phyloP scores from a whole-genome alignment of 2,113 vertebrate species.

The Bambusicola thoracicus region DNA sequence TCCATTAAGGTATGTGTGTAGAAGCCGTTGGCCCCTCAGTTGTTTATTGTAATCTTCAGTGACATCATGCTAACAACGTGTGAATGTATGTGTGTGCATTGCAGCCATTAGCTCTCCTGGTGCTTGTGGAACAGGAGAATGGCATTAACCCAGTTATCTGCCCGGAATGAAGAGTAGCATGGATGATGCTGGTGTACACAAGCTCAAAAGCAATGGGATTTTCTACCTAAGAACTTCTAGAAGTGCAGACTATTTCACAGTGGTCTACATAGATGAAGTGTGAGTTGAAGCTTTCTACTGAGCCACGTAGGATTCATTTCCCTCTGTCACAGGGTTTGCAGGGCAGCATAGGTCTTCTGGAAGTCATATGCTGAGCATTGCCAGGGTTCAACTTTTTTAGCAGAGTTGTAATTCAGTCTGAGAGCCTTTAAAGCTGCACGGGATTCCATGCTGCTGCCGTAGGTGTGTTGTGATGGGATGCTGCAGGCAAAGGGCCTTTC shows the following conservation, averaged over 20 bases:
- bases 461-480: neutral
- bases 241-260: neutral
- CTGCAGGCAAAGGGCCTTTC: neutral
- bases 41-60: neutral
- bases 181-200: neutral
- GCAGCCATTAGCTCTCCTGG: too few relatives aligned
- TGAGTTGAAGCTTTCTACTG: neutral
- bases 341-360: neutral
- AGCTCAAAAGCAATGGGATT: neutral
- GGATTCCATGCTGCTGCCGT: neutral
- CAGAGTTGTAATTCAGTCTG: neutral
- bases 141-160: neutral
- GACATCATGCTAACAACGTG: neutral
- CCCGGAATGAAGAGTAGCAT: neutral
- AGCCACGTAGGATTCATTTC: neutral
- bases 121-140: neutral
- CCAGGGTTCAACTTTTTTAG: neutral
- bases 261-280: neutral
- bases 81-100: fast-evolving
- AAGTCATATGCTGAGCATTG: fast-evolving
- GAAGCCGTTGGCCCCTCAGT: neutral
- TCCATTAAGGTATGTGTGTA: fast-evolving
- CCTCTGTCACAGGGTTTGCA: fast-evolving
- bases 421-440: neutral
- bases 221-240: neutral